phyloP scores from a whole-genome alignment of 1,140 invertebrate genomes.

The Pseudomyrmex gracilis region DNA sequence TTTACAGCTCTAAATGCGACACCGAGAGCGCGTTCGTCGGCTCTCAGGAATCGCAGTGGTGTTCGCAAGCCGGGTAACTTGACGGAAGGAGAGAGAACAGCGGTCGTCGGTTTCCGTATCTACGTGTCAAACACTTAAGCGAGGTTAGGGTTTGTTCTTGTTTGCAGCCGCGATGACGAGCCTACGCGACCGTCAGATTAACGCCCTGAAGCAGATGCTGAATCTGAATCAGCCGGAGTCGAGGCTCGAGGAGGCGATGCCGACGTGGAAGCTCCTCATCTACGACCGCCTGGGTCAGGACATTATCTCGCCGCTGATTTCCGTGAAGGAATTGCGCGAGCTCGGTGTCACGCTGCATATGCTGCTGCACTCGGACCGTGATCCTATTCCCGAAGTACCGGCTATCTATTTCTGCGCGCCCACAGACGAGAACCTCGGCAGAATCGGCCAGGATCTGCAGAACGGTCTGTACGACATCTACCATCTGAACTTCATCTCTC shows the following conservation, averaged over 20 bases:
- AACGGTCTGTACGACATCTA: slow-evolving; percentile 97
- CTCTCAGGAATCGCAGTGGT: not conserved
- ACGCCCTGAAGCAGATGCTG: slow-evolving; percentile 96
- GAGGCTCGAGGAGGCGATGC: slow-evolving; percentile 92
- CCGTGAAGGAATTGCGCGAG: slow-evolving; percentile 98
- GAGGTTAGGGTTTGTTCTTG: slow-evolving; percentile 45
- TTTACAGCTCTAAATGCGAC: slow-evolving; percentile 7
- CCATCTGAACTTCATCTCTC: slow-evolving; percentile 99
- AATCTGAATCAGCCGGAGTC: slow-evolving; percentile 94
- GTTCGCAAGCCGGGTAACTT: slow-evolving; percentile 9
- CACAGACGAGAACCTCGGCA: slow-evolving; percentile 97
- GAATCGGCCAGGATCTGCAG: slow-evolving; percentile 97
- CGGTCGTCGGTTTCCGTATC: not conserved
- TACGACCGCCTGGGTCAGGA: slow-evolving; percentile 99
- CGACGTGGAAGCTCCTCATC: slow-evolving; percentile 97
- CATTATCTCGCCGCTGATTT: slow-evolving; percentile 98
- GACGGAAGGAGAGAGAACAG: not conserved
- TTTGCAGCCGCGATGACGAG: slow-evolving; percentile 86
- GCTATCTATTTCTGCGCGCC: slow-evolving; percentile 99
- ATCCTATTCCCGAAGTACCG: slow-evolving; percentile 98
- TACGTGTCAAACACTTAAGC: not conserved
- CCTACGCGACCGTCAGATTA: slow-evolving; percentile 90
- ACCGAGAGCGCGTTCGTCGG: not conserved
- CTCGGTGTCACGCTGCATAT: slow-evolving; percentile 98
- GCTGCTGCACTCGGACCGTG: slow-evolving; percentile 97